phyloP scores from a whole-genome alignment of 1,140 invertebrate species.

The Mercenaria mercenaria region DNA sequence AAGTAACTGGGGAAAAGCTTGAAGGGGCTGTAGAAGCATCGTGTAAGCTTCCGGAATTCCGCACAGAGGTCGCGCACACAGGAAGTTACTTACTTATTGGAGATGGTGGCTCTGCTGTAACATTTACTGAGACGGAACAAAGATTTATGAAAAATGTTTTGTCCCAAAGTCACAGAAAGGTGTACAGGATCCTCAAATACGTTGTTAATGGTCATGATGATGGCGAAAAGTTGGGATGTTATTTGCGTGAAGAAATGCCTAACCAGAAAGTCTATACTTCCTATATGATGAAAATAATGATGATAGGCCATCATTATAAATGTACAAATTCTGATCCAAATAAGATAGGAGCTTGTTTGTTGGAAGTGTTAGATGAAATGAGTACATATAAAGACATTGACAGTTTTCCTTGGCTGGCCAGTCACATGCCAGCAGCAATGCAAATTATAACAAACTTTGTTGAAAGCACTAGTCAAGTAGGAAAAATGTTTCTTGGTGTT shows the following conservation, averaged over 20 bases:
- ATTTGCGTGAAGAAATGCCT: background rate
- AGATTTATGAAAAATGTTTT: background rate
- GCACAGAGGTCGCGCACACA: background rate
- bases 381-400: background rate
- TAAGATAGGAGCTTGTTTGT: background rate
- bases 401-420: background rate
- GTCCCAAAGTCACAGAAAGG: background rate
- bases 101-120: too few species aligned
- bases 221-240: too few species aligned
- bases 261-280: background rate
- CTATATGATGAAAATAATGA: slow-evolving; percentile 9
- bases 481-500: too few species aligned
- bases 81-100: background rate
- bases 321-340: background rate
- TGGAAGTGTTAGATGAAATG: background rate
- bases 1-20: background rate
- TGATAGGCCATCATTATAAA: background rate
- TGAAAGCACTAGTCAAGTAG: too few species aligned
- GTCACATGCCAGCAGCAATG: too few species aligned
- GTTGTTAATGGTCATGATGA: background rate
- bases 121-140: slow-evolving; percentile 3
- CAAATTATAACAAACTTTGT: too few species aligned
- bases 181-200: slow-evolving; percentile 4
- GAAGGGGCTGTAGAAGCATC: background rate
- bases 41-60: background rate